These are phyloP conservation scores for Arnoldichthys spilopterus DNA, from an alignment of 2,797 vertebrate genomes.

Conservation along the genomic window DNA sequence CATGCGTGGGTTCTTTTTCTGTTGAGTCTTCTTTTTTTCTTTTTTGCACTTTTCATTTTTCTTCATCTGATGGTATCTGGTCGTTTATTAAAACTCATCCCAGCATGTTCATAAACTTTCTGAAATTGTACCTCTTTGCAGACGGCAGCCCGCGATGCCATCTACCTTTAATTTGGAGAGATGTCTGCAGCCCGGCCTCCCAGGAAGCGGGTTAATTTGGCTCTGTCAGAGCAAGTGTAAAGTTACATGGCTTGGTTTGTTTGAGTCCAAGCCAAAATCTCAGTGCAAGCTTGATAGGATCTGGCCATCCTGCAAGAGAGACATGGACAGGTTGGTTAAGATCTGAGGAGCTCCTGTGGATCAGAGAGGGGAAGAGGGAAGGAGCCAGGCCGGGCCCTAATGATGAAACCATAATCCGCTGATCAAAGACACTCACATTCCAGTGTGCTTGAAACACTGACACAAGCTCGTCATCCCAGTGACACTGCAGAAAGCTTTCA, in stretches of 20 bases:
- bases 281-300: slow-evolving; percentile 54
- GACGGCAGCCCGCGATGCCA: neutral
- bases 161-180: slow-evolving; percentile 32
- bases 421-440: slow-evolving; percentile 75
- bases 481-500: slow-evolving; percentile 18
- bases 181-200: slow-evolving; percentile 9
- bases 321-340: slow-evolving; percentile 53
- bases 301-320: slow-evolving; percentile 62
- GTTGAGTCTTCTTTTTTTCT: neutral
- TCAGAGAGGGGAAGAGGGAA: slow-evolving; percentile 60
- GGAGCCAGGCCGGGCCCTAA: slow-evolving; percentile 54
- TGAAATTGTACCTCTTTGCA: slow-evolving; percentile 12
- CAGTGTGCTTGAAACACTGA: slow-evolving; percentile 57
- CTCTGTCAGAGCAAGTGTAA: slow-evolving; percentile 51
- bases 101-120: neutral
- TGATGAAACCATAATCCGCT: slow-evolving; percentile 69
- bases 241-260: slow-evolving; percentile 54
- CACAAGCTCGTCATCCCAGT: slow-evolving; percentile 30
- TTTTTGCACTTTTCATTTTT: slow-evolving; percentile 1
- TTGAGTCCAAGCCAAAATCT: slow-evolving; percentile 51
- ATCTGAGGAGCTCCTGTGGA: slow-evolving; percentile 60
- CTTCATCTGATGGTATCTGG: neutral
- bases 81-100: slow-evolving; percentile 21
- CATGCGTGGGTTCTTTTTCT: slow-evolving; percentile 8
- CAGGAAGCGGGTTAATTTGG: slow-evolving; percentile 51